Base-by-base conservation (phyloP, 2,888 invertebrate genomes). In the Malthinus flaveolus region DNA sequence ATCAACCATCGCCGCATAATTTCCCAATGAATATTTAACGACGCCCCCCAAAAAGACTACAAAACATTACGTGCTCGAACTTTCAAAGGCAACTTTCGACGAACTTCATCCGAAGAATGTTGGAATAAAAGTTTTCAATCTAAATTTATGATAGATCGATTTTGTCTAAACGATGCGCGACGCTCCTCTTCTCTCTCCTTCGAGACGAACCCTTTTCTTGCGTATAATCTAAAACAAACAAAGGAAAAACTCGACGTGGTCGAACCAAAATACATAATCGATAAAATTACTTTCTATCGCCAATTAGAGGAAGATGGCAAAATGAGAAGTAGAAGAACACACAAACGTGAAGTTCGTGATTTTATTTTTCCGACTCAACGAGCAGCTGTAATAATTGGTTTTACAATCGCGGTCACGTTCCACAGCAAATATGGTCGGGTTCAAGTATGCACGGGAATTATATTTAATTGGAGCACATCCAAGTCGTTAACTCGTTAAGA, bases 391-490 rank as follows among this genome's bases (percentile, higher is more conserved):
- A 62, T 62, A 60, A 63, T 60, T 59, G 60, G 50, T 61, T 57
- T 63, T 57, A 63, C 55, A 55, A 58, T 63, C 60, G 61, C 61
- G 53, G 64, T 66, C 66, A 66, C 64, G 66, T 66, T 66, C 62
- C 51, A 39, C 51, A 37, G 54, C 58, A 52, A 57, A 61, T 59
- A 54, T 52, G 58, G 60, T 51, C 34, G 56, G 60, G 62, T 62
- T 61, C 58, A 64, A 64, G 56, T 64, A 59, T 64, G 63, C 47
- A 66, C 51, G 35, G 47, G 59, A 59, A 66, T 63, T 62, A 61
- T 60, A 61, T 62, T 60, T 66, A 64, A 66, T 66, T 64, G 63
- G 61, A 66, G 62, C 54, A 50, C 59, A 59, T 59, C 59, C 39
- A 49, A 55, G 42, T 55, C 54, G 54, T 50, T 55, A 49, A 53